Percentiles rank a stretch among this genome's conserved stretches.
phyloP scores from a whole-genome alignment of 64 coral and sea anemone species.

The Actinia tenebrosa region DNA sequence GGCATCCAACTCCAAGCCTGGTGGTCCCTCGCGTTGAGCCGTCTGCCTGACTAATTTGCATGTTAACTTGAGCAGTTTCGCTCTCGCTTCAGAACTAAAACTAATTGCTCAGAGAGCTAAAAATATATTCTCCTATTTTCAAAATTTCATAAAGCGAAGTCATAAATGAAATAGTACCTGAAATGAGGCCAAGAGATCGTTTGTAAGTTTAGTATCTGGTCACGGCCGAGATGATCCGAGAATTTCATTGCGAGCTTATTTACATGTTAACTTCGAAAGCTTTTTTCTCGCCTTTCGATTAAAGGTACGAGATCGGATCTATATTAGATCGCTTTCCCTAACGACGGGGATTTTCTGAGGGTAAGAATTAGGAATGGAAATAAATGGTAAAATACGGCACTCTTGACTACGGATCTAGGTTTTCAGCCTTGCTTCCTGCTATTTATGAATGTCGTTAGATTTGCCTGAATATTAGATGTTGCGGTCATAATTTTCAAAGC shows the following conservation, averaged over 20 bases:
- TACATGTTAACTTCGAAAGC: constrained; percentile 25
- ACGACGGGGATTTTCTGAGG: background rate
- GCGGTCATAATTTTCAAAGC: constrained; percentile 9
- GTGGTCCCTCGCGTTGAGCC: constrained; percentile 22
- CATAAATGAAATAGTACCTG: background rate
- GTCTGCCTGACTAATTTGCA: constrained; percentile 24
- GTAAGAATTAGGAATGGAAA: background rate
- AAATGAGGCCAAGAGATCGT: constrained; percentile 2
- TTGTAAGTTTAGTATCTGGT: constrained; percentile 22
- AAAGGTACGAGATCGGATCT: background rate
- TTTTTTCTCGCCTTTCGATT: constrained; percentile 3
- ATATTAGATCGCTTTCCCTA: background rate
- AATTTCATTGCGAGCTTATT: constrained; percentile 13
- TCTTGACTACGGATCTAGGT: background rate
- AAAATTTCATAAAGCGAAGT: background rate
- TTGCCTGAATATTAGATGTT: constrained; percentile 7
- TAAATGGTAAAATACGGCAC: background rate
- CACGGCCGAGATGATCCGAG: constrained; percentile 17
- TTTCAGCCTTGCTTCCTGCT: constrained; percentile 6
- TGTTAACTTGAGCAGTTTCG: constrained; percentile 29
- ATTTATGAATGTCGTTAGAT: background rate
- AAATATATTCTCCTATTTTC: background rate
- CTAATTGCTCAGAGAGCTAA: background rate
- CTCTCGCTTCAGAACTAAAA: constrained; percentile 13
- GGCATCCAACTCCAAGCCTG: constrained; percentile 22